Evolutionary conservation across 2,797 vertebrate species (phyloP).

Genomic region (Platalea minor): DNA sequence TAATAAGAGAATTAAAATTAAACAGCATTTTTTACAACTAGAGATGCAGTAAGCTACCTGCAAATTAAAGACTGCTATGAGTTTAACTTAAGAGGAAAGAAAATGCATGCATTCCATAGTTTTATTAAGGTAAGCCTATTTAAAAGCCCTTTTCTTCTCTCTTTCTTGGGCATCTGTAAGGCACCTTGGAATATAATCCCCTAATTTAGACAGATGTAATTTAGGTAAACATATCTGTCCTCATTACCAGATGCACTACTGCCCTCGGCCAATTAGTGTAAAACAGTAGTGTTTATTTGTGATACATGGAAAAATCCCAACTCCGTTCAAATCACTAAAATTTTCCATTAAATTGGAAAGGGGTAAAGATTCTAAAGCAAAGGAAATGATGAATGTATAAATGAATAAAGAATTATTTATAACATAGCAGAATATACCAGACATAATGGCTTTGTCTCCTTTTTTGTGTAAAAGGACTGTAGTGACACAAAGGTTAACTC

Average conservation of each 20-base stretch:
- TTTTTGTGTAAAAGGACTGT: neutral
- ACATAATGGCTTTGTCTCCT: neutral
- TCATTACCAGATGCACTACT: neutral
- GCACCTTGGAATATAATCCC: neutral
- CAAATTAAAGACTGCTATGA: neutral
- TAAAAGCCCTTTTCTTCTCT: neutral
- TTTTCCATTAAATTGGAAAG: neutral
- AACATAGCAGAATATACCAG: neutral
- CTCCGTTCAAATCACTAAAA: neutral
- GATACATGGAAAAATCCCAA: neutral
- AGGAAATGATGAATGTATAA: neutral
- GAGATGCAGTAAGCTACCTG: neutral
- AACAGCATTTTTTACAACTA: neutral
- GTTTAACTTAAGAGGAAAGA: neutral
- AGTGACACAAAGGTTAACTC: neutral
- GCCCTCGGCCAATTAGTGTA: neutral
- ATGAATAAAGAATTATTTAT: neutral
- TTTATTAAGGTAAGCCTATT: neutral
- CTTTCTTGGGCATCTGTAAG: neutral
- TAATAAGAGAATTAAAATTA: conserved; percentile 30
- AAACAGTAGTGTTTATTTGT: neutral
- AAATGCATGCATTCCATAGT: neutral
- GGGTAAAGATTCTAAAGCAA: neutral
- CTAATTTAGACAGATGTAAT: neutral
- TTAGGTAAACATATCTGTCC: neutral